phyloP scores from a whole-genome alignment of 2,797 vertebrate genomes.

The Phaenicophaeus curvirostris region DNA sequence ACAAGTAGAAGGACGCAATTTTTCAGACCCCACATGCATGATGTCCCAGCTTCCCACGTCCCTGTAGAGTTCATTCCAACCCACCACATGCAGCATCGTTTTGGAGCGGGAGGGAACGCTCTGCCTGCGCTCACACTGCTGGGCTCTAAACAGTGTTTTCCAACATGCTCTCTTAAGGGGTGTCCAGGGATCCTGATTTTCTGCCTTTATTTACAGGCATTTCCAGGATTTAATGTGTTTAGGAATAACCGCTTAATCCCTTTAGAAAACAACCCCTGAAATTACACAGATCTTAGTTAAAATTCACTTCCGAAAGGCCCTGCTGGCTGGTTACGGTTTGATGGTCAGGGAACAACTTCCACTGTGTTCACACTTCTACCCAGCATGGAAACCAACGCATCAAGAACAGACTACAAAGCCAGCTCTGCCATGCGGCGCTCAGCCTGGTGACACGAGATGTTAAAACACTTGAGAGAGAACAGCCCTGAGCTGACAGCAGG shows the following conservation, averaged over 20 bases:
- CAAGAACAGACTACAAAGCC: not conserved
- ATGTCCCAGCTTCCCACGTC: not conserved
- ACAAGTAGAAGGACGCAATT: not conserved
- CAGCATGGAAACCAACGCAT: not conserved
- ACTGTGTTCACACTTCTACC: not conserved
- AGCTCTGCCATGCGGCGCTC: not conserved
- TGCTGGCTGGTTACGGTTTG: not conserved
- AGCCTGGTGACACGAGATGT: not conserved
- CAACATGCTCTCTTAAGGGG: not conserved
- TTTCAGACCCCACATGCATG: not conserved
- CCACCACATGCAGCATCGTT: not conserved
- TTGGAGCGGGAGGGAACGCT: not conserved
- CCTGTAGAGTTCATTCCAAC: not conserved
- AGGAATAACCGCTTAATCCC: not conserved
- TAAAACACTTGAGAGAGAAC: not conserved
- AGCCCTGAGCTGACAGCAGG: not conserved
- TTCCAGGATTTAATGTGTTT: not conserved
- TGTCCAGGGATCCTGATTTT: not conserved
- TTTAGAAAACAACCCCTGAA: not conserved
- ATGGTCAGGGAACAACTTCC: fast-evolving
- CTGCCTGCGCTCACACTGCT: not conserved
- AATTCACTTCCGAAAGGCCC: not conserved
- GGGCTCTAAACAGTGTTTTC: not conserved
- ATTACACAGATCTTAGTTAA: not conserved
- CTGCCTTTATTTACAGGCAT: not conserved